Base-by-base conservation (phyloP, 37 sponge, comb jelly and placozoan genomes). In the Bolinopsis microptera region DNA sequence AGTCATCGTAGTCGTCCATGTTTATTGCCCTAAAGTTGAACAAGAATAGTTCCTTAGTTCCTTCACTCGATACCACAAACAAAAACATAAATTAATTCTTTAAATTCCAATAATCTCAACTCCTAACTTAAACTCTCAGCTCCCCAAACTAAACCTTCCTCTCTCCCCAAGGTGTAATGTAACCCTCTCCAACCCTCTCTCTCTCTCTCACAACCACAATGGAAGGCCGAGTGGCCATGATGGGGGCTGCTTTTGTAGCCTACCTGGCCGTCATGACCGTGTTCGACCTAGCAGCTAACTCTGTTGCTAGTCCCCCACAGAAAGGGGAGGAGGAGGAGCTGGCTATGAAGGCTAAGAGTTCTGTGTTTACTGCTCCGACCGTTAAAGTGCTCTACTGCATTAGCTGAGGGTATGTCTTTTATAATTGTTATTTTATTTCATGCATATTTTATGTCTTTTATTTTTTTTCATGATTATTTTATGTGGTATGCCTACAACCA, bases 351-450 rank as follows among this genome's bases (percentile, higher is more conserved):
- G 38, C 3, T 13, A 23, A 82, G 23, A 86, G 38, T 30, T 41
- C 90, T 25, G 61, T 38, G 90, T 86, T 86, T 40, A 86, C 25
- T 86, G 61, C 90, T 39, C 90, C 90, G 1, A n/a, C 40, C 13
- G 90, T 86, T 40, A 39, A 41, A 41, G 90, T 86, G 2, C 90
- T 86, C 41, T 86, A 86, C 48, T 86, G 90, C 30, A 86, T 86
- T 34, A 86, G 90, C 90, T 86, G 90, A 86, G 90, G 90, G 90
- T 86, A 25, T 39, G 90, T 33, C 23, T 86, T 86, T 32, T 8
- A 72, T 8, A 72, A 22, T 72, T 25, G 75, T 26, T n/a, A n/a
- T n/a, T n/a, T n/a, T n/a, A n/a, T n/a, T 72, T 72, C 75, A 13
- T 48, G 61, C 13, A 18, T 48, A 5, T 48, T 48, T 48, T 13